Percentiles rank a stretch among this genome's conserved stretches.
These are phyloP conservation scores for Drosophila mulleri DNA, from an alignment of 2,888 invertebrate species.

Conservation along the genomic window DNA sequence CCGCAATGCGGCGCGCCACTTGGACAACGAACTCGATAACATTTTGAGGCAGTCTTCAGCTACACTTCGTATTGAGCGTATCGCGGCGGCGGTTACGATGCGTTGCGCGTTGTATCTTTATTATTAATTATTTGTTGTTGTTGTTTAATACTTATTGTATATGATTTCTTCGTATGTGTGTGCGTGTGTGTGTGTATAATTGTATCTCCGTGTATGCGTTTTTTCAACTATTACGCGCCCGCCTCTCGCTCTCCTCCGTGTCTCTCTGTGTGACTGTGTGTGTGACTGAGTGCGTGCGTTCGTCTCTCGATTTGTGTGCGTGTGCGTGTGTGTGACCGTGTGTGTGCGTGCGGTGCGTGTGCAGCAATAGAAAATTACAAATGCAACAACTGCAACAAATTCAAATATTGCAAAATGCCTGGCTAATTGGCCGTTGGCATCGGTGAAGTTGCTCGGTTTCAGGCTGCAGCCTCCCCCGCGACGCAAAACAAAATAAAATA, in stretches of 20 bases:
- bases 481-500: slow-evolving; percentile 20
- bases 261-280: neutral
- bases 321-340: neutral
- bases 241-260: slow-evolving; percentile 24
- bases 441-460: slow-evolving; percentile 71
- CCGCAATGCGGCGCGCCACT: slow-evolving; percentile 73
- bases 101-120: slow-evolving; percentile 82
- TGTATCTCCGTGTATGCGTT: slow-evolving; percentile 48
- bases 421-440: slow-evolving; percentile 53
- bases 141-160: slow-evolving; percentile 67
- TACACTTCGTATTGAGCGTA: slow-evolving; percentile 85
- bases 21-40: slow-evolving; percentile 85
- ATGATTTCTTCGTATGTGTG: slow-evolving; percentile 52
- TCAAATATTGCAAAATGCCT: slow-evolving; percentile 69
- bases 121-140: slow-evolving; percentile 81
- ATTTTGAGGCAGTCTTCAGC: slow-evolving; percentile 86
- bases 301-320: slow-evolving; percentile 1
- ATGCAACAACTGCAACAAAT: slow-evolving; percentile 43
- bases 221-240: slow-evolving; percentile 47
- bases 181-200: slow-evolving; percentile 20
- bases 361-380: slow-evolving; percentile 39
- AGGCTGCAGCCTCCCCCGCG: slow-evolving; percentile 40
- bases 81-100: slow-evolving; percentile 84
- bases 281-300: too few species aligned
- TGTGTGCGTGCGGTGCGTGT: slow-evolving; percentile 21